phyloP scores from a whole-genome alignment of 2,113 vertebrate species.

The Poecile atricapillus region DNA sequence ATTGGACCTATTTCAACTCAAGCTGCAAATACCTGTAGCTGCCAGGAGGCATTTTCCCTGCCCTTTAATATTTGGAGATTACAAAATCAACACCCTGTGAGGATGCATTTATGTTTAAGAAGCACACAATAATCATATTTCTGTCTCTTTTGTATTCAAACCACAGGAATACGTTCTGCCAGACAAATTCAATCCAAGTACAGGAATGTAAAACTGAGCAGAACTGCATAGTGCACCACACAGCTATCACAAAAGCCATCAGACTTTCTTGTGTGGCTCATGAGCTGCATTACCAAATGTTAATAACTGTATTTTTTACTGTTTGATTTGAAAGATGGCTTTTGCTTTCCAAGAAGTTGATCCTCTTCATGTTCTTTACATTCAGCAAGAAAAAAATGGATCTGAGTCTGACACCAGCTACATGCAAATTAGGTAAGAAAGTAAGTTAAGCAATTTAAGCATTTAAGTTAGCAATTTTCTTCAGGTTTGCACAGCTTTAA shows the following conservation, averaged over 20 bases:
- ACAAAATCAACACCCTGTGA: neutral
- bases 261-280: too few species aligned
- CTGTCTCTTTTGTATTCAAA: neutral
- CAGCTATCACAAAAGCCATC: neutral
- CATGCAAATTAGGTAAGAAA: neutral
- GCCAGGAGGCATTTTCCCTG: neutral
- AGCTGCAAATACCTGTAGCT: neutral
- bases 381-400: neutral
- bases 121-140: neutral
- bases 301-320: neutral
- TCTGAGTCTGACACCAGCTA: neutral
- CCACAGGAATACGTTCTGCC: neutral
- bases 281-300: rapidly evolving
- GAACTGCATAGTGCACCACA: neutral
- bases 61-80: neutral
- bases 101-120: neutral
- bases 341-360: neutral
- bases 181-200: neutral
- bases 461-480: neutral
- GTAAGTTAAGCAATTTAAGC: neutral
- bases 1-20: neutral
- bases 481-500: neutral
- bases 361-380: neutral
- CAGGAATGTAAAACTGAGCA: neutral
- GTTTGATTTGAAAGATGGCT: neutral